phyloP scores from a whole-genome alignment of 2,113 vertebrate genomes.

The Tragelaphus strepsiceros region DNA sequence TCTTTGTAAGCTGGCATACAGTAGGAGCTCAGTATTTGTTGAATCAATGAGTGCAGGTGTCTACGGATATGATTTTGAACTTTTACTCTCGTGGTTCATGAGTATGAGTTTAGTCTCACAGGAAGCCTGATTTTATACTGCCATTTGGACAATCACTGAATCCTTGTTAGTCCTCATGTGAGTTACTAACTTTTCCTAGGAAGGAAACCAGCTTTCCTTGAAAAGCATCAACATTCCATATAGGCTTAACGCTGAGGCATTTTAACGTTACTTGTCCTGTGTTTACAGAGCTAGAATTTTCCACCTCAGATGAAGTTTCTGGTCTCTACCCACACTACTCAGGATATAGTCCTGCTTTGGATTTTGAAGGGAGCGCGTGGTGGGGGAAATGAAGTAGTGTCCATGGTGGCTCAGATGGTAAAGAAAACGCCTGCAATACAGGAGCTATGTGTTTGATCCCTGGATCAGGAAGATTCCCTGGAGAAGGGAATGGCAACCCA shows the following conservation, averaged over 20 bases:
- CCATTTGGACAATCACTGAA: not conserved
- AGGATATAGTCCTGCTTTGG: not conserved
- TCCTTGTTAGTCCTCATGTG: not conserved
- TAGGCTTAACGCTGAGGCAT: not conserved
- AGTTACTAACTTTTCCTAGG: not conserved
- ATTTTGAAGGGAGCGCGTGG: not conserved
- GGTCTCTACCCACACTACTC: not conserved
- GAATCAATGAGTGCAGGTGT: not conserved
- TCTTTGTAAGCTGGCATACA: not conserved
- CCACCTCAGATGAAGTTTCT: not conserved
- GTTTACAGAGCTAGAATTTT: not conserved
- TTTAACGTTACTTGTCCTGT: not conserved
- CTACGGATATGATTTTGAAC: not conserved
- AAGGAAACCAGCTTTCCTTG: not conserved
- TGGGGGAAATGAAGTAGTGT: not conserved
- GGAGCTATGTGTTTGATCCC: not conserved
- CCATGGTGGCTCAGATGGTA: not conserved
- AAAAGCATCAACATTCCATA: not conserved
- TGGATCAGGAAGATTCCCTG: not conserved
- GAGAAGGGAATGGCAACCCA: not conserved
- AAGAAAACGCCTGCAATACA: not conserved
- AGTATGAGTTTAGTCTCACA: not conserved
- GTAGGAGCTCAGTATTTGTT: not conserved
- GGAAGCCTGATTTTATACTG: not conserved
- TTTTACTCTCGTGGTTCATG: not conserved